Percentiles rank a stretch among this genome's conserved stretches.
Conservation (phyloP, 2,888 invertebrate genomes). For the Lagria hirta region DNA sequence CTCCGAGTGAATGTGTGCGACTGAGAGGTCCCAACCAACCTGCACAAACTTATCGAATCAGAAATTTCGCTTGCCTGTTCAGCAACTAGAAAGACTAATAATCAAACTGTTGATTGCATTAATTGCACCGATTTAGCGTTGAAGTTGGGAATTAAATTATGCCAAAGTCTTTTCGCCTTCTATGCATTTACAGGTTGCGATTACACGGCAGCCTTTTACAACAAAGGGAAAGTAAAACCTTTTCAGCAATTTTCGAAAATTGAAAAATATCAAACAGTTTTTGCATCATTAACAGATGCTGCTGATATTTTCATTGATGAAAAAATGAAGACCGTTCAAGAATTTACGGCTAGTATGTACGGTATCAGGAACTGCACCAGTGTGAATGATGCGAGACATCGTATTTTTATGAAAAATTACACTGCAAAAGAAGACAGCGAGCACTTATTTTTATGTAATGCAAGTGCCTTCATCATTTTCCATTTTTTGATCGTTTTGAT, state of each 20-base stretch:
- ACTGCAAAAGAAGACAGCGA: too few species aligned
- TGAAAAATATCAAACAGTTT: constrained; percentile 38
- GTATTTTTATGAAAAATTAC: too few species aligned
- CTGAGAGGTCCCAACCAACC: too few species aligned
- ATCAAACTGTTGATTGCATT: constrained; percentile 30
- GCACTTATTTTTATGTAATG: too few species aligned
- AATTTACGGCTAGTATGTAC: constrained; percentile 43
- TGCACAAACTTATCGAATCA: constrained; percentile 32
- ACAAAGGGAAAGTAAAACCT: constrained; percentile 41
- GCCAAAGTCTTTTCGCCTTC: constrained; percentile 33
- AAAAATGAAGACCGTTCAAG: constrained; percentile 43
- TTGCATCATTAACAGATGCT: constrained; percentile 41
- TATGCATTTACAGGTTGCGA: constrained; percentile 43
- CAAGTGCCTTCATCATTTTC: too few species aligned
- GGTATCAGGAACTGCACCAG: constrained; percentile 37
- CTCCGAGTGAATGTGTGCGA: too few species aligned
- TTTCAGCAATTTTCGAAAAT: constrained; percentile 39
- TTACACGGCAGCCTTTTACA: constrained; percentile 39
- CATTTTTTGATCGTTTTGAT: too few species aligned
- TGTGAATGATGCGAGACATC: too few species aligned
- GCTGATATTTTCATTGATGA: constrained; percentile 36
- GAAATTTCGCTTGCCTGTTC: constrained; percentile 32
- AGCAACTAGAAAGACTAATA: constrained; percentile 20
- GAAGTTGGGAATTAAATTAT: constrained; percentile 27
- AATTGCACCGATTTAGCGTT: constrained; percentile 35